Conservation (phyloP, 2,888 invertebrate genomes). For the Sepiola atlantica region DNA sequence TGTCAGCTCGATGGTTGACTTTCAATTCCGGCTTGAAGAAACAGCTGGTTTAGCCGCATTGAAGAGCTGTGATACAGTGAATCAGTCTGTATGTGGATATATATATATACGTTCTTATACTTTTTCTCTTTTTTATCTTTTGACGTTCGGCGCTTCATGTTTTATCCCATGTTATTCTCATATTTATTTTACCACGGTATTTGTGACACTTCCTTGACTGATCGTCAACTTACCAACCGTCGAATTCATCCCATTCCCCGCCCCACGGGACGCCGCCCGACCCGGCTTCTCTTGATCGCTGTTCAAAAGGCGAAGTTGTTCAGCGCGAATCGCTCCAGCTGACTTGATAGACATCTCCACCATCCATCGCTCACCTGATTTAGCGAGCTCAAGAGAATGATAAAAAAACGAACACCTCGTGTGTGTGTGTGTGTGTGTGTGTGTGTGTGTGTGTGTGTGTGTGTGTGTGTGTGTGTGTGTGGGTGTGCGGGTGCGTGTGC, state of each 20-base stretch:
- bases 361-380: not conserved
- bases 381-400: not conserved
- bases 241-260: not conserved
- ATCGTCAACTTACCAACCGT: constrained; percentile 20
- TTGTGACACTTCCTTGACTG: constrained; percentile 32
- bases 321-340: not conserved
- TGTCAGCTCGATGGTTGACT: no score
- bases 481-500: not conserved
- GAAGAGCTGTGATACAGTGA: no score
- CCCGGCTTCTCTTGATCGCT: no score
- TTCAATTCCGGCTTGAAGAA: no score
- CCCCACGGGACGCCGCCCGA: no score
- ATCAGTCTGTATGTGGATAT: no score
- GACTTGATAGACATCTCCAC: constrained; percentile 20
- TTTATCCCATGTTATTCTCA: not conserved
- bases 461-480: not conserved
- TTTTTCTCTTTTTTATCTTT: no score
- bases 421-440: no score
- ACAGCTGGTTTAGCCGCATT: no score
- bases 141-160: no score
- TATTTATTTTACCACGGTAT: not conserved
- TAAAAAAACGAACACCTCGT: not conserved
- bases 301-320: not conserved
- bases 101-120: no score
- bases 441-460: not conserved